Evolutionary conservation across 2,888 invertebrate genomes (phyloP), one percentile per base, ranked within the genome.

Genomic region (Mechanitis mazaeus): DNA sequence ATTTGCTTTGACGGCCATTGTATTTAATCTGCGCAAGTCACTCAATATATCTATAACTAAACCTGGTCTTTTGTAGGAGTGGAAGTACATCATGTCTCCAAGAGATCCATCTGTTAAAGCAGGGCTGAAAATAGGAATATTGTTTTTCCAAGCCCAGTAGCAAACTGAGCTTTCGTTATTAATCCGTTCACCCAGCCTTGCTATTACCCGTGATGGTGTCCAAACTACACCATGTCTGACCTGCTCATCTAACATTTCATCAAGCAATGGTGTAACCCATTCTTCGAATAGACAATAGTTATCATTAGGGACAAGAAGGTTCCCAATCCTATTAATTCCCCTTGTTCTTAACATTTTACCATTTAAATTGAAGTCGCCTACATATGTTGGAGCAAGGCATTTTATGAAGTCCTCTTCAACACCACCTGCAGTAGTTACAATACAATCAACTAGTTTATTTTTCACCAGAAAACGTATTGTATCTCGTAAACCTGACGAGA

Each of bases 31-130:
- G 60, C 95, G 91, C 63, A 99, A 90, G 90, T 99, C 99, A 78
- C 97, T 95, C 33, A 98, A 91, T 78, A 99, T 97, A 80, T 99
- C 99, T 56, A 99, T 88, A 38, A 98, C 91, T 6, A 99, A 91
- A 1, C 99, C 99, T 0, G 98, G 97, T 79, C 95, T 95, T 71
- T 94, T 95, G 79, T 94, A 98, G 0, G 98, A 97, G 86, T 99
- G 99, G 78, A 99, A 98, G 82, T 97, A 99, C 93, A 99, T 96
- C 98, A 99, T 99, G 80, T 99, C 99, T 0, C 99, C 98, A 65
- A 96, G 89, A 71, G 98, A 98, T 1, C 99, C 99, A 88, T 99
- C 99, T 0, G 99, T 99, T 65, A 99, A 87, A 0, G 98, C 99
- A 0, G 99, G 99, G 85, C 98, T 96, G 80, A 97, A 99, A 0